phyloP scores from a whole-genome alignment of 30 jellyfish, hydroid and myxozoan species.

The Aurelia sp. region DNA sequence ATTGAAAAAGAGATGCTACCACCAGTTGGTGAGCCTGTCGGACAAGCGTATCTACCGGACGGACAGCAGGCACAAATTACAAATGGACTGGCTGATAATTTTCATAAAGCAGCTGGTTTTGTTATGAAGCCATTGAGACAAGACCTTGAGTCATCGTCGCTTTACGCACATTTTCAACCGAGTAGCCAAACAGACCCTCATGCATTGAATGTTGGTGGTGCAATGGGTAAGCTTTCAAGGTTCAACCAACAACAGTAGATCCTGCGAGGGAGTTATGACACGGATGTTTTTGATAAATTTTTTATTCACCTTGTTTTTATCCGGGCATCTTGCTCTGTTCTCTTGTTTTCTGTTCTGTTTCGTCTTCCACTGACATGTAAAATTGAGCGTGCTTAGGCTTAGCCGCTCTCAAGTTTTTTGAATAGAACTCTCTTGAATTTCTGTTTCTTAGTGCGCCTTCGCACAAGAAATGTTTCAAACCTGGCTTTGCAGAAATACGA shows the following conservation, averaged over 20 bases:
- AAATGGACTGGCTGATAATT: conserved; percentile 2
- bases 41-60: conserved; percentile 55
- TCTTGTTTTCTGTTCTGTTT: too few species aligned
- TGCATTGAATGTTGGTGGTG: conserved; percentile 45
- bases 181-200: conserved; percentile 30
- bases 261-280: too few species aligned
- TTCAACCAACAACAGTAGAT: not conserved
- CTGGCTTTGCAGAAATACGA: too few species aligned
- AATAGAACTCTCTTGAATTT: too few species aligned
- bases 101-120: conserved; percentile 37
- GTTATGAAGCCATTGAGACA: not conserved
- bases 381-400: too few species aligned
- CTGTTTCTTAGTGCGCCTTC: too few species aligned
- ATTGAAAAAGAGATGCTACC: conserved; percentile 67
- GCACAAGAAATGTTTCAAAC: too few species aligned
- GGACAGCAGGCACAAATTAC: not conserved
- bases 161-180: conserved; percentile 41
- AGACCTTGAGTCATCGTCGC: conserved; percentile 1
- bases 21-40: conserved; percentile 60
- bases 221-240: conserved; percentile 30
- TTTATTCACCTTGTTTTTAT: too few species aligned
- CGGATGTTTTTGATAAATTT: too few species aligned
- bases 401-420: too few species aligned
- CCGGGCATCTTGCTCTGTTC: too few species aligned
- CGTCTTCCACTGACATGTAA: too few species aligned